Evolutionary conservation across 2,113 vertebrate genomes (phyloP).

Genomic region (Lycaon pictus): DNA sequence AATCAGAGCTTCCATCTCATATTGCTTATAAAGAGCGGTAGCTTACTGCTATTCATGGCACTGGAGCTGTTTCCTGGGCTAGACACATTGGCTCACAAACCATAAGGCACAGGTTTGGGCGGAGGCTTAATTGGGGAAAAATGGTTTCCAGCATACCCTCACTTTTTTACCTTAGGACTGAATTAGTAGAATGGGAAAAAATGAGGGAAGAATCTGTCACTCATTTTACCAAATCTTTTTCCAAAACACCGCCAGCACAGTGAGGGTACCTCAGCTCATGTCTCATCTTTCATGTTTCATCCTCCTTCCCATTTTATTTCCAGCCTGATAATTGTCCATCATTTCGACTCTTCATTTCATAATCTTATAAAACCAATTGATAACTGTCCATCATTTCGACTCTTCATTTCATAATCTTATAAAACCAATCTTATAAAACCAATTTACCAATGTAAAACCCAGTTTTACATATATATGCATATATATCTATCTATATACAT

Average conservation of each 20-base stretch:
- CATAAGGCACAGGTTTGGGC: not conserved
- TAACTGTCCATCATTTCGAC: not conserved
- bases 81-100: not conserved
- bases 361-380: not conserved
- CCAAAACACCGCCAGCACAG: not conserved
- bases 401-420: not conserved
- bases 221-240: not conserved
- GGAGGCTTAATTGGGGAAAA: not conserved
- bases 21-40: not conserved
- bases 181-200: not conserved
- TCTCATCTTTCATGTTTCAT: not conserved
- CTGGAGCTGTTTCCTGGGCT: not conserved
- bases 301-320: not conserved
- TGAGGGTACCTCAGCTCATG: not conserved
- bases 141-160: not conserved
- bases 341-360: not conserved
- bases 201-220: not conserved
- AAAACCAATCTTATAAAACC: not conserved
- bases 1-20: not conserved
- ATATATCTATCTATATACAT: no score
- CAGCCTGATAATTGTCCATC: not conserved
- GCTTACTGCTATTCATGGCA: not conserved
- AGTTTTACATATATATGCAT: no score
- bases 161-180: not conserved
- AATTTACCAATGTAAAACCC: no score